These are phyloP conservation scores for Muschampia plurimacula DNA, from an alignment of 2,888 invertebrate species.

Conservation along the genomic window DNA sequence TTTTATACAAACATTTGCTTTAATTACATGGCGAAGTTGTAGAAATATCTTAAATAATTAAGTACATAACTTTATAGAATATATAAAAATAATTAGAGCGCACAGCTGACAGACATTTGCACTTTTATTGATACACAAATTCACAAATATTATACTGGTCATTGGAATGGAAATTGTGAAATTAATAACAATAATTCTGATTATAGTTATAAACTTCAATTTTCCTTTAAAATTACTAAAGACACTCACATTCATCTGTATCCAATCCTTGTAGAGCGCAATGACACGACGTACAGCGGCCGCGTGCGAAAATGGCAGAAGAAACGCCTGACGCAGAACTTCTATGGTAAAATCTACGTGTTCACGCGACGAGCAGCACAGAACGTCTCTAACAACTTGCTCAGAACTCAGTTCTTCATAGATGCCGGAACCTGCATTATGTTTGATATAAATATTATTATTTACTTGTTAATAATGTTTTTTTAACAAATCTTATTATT, in stretches of 20 bases:
- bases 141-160: no score
- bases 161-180: no score
- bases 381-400: constrained; percentile 93
- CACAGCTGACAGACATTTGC: no score
- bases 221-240: neutral
- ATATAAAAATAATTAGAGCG: no score
- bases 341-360: constrained; percentile 98
- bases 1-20: no score
- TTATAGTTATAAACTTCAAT: no score
- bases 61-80: no score
- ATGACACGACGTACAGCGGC: constrained; percentile 95
- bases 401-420: constrained; percentile 81
- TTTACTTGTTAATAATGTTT: neutral
- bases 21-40: no score
- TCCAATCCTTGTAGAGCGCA: constrained; percentile 97
- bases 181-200: no score
- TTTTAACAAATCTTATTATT: no score
- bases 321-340: constrained; percentile 96
- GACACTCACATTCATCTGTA: constrained; percentile 91
- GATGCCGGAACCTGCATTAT: constrained; percentile 56
- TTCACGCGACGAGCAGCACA: constrained; percentile 93
- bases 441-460: neutral
- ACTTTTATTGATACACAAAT: no score
- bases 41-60: no score
- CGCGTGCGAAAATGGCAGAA: constrained; percentile 95